Percentiles rank a stretch among this genome's conserved stretches.
Evolutionary conservation across 2,113 vertebrate species (phyloP).

Genomic region (Mirza zaza): DNA sequence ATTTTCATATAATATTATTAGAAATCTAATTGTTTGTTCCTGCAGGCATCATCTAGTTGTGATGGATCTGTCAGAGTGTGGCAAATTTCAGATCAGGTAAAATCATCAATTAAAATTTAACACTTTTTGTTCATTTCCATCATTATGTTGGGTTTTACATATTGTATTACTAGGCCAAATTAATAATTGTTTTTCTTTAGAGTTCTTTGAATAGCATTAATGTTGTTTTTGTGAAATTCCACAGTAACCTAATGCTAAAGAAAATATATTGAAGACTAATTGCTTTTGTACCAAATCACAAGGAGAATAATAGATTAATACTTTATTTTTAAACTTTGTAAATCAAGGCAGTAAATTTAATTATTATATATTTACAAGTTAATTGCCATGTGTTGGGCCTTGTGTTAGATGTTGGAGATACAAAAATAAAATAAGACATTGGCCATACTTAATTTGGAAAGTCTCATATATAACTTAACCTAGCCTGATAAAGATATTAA

Average conservation of each 20-base stretch:
- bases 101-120: constrained; percentile 44
- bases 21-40: constrained; percentile 4
- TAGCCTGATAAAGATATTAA: background rate
- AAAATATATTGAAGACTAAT: background rate
- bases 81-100: constrained; percentile 94
- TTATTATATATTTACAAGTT: background rate
- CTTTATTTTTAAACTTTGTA: constrained; percentile 53
- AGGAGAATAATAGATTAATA: background rate
- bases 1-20: background rate
- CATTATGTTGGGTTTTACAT: background rate
- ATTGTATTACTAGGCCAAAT: background rate
- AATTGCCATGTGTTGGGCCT: background rate
- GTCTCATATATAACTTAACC: background rate
- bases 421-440: constrained; percentile 7
- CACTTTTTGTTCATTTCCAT: constrained; percentile 1
- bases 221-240: constrained; percentile 7
- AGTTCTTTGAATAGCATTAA: constrained; percentile 33
- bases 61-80: constrained; percentile 95
- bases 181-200: constrained; percentile 38
- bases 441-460: background rate
- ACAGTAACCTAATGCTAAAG: background rate
- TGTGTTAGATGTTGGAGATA: background rate
- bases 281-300: background rate
- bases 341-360: background rate
- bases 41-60: constrained; percentile 94